Percentiles rank a stretch among this genome's conserved stretches.
Conservation (phyloP, 1,140 invertebrate genomes). For the Papilio dardanus region DNA sequence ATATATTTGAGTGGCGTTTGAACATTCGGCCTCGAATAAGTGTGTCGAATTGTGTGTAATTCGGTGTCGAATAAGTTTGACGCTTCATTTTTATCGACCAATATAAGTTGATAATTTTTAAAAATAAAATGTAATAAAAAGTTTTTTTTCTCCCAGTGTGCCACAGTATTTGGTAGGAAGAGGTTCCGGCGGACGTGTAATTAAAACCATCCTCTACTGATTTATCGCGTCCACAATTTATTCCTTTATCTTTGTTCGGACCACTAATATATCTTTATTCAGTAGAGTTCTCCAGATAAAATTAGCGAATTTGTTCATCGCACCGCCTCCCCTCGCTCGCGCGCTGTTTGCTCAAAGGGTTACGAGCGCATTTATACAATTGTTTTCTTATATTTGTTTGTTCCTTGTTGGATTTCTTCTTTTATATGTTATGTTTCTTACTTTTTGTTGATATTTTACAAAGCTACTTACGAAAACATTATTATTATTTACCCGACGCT, state of each 20-base stretch:
- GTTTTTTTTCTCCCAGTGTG: constrained; percentile 36
- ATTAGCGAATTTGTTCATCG: constrained; percentile 76
- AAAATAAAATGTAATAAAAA: neutral
- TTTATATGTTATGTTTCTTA: neutral
- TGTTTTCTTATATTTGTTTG: constrained; percentile 13
- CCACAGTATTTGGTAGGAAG: constrained; percentile 42
- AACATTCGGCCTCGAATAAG: no score
- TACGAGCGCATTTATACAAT: constrained; percentile 40
- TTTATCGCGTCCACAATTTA: constrained; percentile 80
- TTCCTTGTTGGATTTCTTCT: no score
- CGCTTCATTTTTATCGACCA: no score
- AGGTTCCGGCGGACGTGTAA: constrained; percentile 69
- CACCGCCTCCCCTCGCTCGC: constrained; percentile 51
- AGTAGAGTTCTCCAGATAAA: constrained; percentile 66
- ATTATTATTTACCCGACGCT: no score
- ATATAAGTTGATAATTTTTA: no score
- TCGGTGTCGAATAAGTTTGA: no score
- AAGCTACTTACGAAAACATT: no score
- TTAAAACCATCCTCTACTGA: constrained; percentile 80
- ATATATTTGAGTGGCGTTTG: no score
- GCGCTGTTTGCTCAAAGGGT: constrained; percentile 65
- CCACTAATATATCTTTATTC: constrained; percentile 81
- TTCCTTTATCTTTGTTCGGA: constrained; percentile 78
- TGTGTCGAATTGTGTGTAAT: no score
- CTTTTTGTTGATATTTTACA: neutral